Percentiles rank a stretch among this genome's conserved stretches.
Evolutionary conservation across 2,113 vertebrate genomes (phyloP).

Genomic region (Carassius auratus): DNA sequence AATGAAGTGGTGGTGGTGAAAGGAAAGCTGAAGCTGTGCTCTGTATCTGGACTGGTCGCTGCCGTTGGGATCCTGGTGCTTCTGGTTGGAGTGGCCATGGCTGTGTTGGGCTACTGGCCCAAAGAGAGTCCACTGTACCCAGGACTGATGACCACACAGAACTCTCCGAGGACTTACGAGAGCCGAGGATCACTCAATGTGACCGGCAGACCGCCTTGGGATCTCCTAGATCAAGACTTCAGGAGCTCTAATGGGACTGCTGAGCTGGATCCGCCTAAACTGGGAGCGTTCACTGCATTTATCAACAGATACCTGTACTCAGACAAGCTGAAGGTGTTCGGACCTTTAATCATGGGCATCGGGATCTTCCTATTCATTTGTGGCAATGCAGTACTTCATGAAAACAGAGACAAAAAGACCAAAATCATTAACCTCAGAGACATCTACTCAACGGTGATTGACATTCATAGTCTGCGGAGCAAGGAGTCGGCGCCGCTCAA

Average conservation of each 20-base stretch:
- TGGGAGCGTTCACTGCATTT: constrained; percentile 79
- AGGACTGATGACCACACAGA: constrained; percentile 57
- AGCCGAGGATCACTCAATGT: constrained; percentile 35
- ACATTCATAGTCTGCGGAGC: constrained; percentile 84
- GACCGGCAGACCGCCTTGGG: constrained; percentile 34
- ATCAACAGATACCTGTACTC: constrained; percentile 90
- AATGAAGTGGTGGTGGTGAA: constrained; percentile 95
- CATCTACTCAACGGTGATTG: constrained; percentile 89
- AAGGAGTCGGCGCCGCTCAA: constrained; percentile 81
- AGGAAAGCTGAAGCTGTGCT: constrained; percentile 90
- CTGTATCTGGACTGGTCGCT: constrained; percentile 87
- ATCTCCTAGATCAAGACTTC: constrained; percentile 48
- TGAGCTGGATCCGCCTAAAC: constrained; percentile 29
- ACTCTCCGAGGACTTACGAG: constrained; percentile 4
- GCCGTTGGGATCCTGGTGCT: constrained; percentile 87
- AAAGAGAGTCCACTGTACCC: constrained; percentile 72
- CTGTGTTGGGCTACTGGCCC: constrained; percentile 94
- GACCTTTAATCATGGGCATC: constrained; percentile 94
- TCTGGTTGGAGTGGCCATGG: constrained; percentile 87
- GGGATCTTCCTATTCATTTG: constrained; percentile 98
- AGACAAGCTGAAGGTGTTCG: constrained; percentile 92
- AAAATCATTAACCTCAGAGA: constrained; percentile 95
- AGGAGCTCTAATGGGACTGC: constrained; percentile 50
- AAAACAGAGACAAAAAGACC: constrained; percentile 93
- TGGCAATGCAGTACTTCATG: constrained; percentile 92